Evolutionary conservation across 2,113 vertebrate genomes (phyloP).

Genomic region (Piprites chloris): DNA sequence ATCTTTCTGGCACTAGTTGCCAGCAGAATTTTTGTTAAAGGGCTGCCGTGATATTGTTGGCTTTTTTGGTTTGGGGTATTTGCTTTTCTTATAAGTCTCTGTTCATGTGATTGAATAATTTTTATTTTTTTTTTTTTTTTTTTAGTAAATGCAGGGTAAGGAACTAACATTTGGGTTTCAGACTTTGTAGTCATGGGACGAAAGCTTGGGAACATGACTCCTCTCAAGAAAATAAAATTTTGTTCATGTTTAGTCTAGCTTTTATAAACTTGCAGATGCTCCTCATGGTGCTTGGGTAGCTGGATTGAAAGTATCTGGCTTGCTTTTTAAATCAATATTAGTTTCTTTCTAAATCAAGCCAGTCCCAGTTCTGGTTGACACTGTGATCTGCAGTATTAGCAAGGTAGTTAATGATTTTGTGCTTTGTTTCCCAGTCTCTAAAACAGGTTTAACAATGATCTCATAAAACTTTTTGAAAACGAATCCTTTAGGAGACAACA

Average conservation of each 20-base stretch:
- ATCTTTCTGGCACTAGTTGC: not conserved
- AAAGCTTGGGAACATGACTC: not conserved
- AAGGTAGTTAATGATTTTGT: not conserved
- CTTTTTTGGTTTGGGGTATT: not conserved
- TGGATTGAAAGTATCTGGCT: not conserved
- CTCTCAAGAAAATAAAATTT: not conserved
- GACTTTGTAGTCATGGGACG: not conserved
- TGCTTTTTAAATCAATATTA: not conserved
- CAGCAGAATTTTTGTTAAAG: not conserved
- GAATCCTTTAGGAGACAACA: not conserved
- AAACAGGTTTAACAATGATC: not conserved
- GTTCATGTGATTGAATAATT: not conserved
- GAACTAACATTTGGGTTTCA: not conserved
- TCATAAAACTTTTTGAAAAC: not conserved
- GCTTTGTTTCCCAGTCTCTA: not conserved
- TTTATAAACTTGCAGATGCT: not conserved
- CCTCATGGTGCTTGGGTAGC: not conserved
- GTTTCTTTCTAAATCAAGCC: not conserved
- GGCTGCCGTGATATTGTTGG: not conserved
- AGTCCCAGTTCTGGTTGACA: not conserved
- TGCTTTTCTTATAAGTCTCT: not conserved
- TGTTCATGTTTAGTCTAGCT: not conserved
- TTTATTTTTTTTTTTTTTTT: not conserved
- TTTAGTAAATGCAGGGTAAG: not conserved
- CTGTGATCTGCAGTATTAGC: not conserved